A percentile compares a stretch with the other conserved stretches of the same genome.
phyloP scores from a whole-genome alignment of 30 jellyfish, hydroid and myxozoan species.

The Aurelia aurita complex sp. Pacific region DNA sequence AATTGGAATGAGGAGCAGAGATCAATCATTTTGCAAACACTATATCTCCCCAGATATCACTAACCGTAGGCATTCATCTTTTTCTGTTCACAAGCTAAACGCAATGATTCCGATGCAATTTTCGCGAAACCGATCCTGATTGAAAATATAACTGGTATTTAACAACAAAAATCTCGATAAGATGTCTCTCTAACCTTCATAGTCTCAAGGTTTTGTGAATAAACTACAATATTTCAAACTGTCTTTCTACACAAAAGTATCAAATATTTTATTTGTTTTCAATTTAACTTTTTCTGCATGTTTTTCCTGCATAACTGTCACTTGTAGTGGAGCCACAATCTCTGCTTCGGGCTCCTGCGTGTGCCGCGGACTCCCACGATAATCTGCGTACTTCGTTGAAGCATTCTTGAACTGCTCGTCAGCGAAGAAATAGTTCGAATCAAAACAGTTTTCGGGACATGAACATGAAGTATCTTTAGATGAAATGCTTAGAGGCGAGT shows the following conservation, averaged over 20 bases:
- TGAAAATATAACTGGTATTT: too few species aligned
- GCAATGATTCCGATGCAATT: too few species aligned
- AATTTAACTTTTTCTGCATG: constrained; percentile 53
- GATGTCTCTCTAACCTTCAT: too few species aligned
- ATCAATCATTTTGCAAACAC: too few species aligned
- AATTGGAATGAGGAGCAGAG: too few species aligned
- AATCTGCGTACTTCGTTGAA: not conserved
- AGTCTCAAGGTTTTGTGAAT: not conserved
- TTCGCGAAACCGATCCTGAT: too few species aligned
- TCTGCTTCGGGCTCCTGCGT: constrained; percentile 11
- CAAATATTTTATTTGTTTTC: constrained; percentile 21
- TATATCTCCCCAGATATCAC: too few species aligned
- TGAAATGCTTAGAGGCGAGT: not conserved
- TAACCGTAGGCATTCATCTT: too few species aligned
- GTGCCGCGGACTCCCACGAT: not conserved
- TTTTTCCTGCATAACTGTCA: constrained; percentile 56
- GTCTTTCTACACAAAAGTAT: constrained; percentile 18
- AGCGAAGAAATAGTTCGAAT: constrained; percentile 9
- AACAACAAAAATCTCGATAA: too few species aligned
- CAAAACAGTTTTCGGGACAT: constrained; percentile 14
- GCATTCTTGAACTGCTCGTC: not conserved
- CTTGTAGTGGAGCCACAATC: constrained; percentile 58
- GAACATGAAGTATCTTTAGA: not conserved
- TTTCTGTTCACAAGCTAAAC: too few species aligned
- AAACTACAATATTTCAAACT: too few species aligned